Base-by-base conservation (phyloP, 2,888 invertebrate genomes). In the Polydrusus pterygomalis region DNA sequence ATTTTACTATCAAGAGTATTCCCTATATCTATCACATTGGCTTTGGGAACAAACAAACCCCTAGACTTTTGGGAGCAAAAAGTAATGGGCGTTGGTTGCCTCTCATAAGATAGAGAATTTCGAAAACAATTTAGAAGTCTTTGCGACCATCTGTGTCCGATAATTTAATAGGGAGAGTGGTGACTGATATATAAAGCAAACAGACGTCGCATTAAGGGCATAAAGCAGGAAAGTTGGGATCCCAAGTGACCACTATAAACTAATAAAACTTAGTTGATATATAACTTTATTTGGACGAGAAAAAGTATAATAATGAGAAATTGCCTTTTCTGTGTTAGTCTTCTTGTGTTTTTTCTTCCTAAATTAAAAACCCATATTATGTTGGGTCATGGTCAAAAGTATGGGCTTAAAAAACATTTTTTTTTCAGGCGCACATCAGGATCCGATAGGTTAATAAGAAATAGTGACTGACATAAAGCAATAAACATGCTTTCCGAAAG, bases 91-190 rank as follows among this genome's bases (percentile, higher is more conserved):
- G 20, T 17, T 38, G 62, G 20, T 17, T 38, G 62, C 40, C 6
- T 20, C 40, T n/a, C 34, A 62, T 70, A 70, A 70, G 70, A 75
- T 75, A 30, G 2, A 65, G 70, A 64, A 60, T 70, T 75, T 47
- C 64, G 75, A 70, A 75, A 75, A 75, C 75, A 70, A 75, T 75
- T 75, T 75, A 40, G 70, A 56, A 51, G 58, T 58, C 75, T 75
- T 65, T 75, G 75, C 54, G 38, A 75, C 75, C 75, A 75, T 64
- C 54, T 70, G 75, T 64, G 75, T 58, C 64, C 64, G 56, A 49
- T 70, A 70, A 74, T 69, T 74, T 75, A 70, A 75, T 70, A 70
- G 65, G 70, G 40, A 38, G n/a, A 51, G 51, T 45, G 74, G 51
- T 47, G 74, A 51, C 56, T 74, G 74, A 60, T 47, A 49, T 60